Evolutionary conservation across 2,113 vertebrate genomes (phyloP).

Genomic region (Larimichthys polyactis): DNA sequence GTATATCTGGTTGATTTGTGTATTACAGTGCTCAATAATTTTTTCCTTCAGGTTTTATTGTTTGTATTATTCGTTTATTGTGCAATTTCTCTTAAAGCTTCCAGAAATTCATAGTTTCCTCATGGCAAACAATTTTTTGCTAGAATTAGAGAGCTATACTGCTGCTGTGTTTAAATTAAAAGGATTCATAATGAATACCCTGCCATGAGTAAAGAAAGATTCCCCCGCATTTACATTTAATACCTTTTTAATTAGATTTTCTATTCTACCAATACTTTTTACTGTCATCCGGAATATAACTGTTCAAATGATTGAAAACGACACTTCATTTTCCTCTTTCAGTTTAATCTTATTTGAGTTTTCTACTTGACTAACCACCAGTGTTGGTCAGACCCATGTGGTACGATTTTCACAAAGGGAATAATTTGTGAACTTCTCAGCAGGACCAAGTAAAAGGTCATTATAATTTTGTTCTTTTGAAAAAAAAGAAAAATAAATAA

Average conservation of each 20-base stretch:
- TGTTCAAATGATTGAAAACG: neutral
- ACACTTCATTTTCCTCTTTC: neutral
- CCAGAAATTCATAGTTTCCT: neutral
- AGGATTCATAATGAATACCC: neutral
- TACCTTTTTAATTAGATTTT: neutral
- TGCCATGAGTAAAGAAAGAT: neutral
- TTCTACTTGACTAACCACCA: neutral
- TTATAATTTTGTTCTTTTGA: no score
- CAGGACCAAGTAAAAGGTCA: neutral
- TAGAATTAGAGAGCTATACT: neutral
- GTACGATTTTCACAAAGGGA: neutral
- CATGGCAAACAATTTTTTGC: neutral
- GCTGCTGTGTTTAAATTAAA: neutral
- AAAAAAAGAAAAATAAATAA: no score
- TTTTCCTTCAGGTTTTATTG: conserved; percentile 7
- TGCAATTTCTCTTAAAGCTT: neutral
- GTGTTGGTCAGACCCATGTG: neutral
- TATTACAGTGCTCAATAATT: neutral
- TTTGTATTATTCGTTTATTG: conserved; percentile 1
- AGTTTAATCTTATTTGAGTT: neutral
- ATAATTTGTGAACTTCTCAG: neutral
- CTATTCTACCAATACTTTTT: neutral
- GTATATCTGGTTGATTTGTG: conserved; percentile 1
- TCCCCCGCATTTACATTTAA: neutral
- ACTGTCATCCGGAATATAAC: neutral